Evolutionary conservation across 2,888 invertebrate species (phyloP), one percentile per base, ranked within the genome.

Genomic region (Limenitis camilla): DNA sequence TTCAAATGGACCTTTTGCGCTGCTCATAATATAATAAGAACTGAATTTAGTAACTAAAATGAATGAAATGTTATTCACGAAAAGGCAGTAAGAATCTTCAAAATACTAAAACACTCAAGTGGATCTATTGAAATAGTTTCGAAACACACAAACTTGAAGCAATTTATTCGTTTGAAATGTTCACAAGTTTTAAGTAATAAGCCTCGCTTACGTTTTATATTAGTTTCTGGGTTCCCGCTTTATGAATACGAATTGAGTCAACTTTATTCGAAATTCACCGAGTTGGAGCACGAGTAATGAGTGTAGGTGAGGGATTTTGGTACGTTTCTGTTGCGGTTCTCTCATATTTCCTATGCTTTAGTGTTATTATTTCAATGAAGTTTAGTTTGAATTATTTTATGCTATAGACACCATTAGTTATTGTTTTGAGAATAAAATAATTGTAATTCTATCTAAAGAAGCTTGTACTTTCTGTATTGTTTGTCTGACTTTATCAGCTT

Each of bases 141-240:
- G 49, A 58, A 54, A 42, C 52, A 54, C 40, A 52, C 52, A 59
- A 60, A 63, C 59, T 62, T 62, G 45, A 52, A 59, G 59, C 62
- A 62, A 64, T 66, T 63, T 64, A 68, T 66, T 68, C 60, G 62
- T 62, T 63, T 61, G 57, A 65, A 65, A 67, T 59, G 62, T 58
- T 62, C 57, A 48, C 58, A 60, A 65, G 59, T 64, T 64, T 62
- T 66, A 65, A 66, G 67, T 63, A 66, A 66, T 66, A 66, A 65
- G 60, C 62, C 55, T 50, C 60, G 65, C 65, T 67, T 67, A 68
- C 64, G 68, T 68, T 67, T 68, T 64, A 67, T 66, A 66, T 68
- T 66, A 67, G 66, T 66, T 65, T 60, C 60, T 60, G 59, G 59
- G 61, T 63, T 64, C 63, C 64, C 63, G 62, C 68, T 67, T 66